A percentile compares a stretch with the other conserved stretches of the same genome.
These are phyloP conservation scores for Pteropus rufus DNA, from an alignment of 2,797 vertebrate genomes.

Conservation along the genomic window DNA sequence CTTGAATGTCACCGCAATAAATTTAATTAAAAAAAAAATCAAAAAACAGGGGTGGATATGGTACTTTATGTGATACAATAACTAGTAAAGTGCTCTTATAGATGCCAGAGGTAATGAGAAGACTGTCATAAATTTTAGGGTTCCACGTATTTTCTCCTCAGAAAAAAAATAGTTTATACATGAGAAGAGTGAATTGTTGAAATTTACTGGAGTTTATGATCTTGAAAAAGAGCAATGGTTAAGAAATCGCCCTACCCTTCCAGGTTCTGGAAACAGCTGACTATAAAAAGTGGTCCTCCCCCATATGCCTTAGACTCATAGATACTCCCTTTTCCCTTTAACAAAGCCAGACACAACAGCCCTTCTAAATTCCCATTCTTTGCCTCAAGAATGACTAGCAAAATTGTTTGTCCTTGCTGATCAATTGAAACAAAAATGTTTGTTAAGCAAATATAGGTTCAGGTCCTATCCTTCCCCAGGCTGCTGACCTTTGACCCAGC, in stretches of 20 bases:
- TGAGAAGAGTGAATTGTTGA: not conserved
- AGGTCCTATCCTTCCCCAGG: not conserved
- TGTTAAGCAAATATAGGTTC: not conserved
- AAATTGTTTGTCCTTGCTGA: not conserved
- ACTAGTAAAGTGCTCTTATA: not conserved
- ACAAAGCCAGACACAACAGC: not conserved
- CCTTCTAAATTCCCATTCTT: not conserved
- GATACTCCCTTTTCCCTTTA: not conserved
- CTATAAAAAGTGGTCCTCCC: not conserved
- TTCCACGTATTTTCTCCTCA: not conserved
- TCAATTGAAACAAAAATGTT: not conserved
- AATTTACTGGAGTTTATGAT: not conserved
- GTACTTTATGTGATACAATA: not conserved
- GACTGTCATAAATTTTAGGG: accelerated
- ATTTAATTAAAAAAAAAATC: no score
- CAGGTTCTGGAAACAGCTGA: not conserved
- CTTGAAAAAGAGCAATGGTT: not conserved
- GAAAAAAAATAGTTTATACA: not conserved
- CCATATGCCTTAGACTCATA: not conserved
- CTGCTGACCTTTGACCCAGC: not conserved
- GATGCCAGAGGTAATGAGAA: not conserved
- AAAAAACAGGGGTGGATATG: no score
- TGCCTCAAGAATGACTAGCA: not conserved
- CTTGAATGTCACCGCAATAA: no score
- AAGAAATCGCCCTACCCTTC: not conserved